Evolutionary conservation across 2,797 vertebrate species (phyloP).

Genomic region (Sebastolobus altivelis): DNA sequence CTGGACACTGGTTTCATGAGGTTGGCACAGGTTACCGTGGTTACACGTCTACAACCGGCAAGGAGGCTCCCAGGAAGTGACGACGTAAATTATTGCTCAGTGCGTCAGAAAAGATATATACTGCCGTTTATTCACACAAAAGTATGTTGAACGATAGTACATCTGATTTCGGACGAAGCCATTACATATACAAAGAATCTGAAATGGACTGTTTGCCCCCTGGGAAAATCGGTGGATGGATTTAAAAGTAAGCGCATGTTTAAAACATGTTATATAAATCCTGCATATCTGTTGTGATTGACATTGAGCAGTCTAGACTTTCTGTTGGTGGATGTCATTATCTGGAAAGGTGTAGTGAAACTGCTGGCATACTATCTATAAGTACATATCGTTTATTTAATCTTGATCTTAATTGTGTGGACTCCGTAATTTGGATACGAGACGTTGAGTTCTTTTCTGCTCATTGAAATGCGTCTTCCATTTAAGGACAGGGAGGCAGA

Average conservation of each 20-base stretch:
- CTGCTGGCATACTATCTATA: not conserved
- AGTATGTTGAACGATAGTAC: no score
- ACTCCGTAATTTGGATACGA: conserved; percentile 12
- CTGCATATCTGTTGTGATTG: not conserved
- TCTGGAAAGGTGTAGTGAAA: not conserved
- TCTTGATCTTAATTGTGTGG: conserved; percentile 1
- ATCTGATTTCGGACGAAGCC: no score
- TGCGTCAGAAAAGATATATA: no score
- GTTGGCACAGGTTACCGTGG: no score
- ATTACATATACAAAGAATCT: not conserved
- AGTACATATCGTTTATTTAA: not conserved
- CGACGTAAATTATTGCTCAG: no score
- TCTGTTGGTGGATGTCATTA: not conserved
- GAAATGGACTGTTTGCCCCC: not conserved
- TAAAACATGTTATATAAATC: not conserved
- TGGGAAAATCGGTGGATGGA: not conserved
- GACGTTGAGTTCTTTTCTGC: not conserved
- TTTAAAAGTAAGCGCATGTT: not conserved
- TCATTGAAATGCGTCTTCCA: conserved; percentile 8
- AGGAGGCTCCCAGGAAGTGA: no score
- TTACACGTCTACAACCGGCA: no score
- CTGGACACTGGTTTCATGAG: no score
- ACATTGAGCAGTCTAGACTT: not conserved
- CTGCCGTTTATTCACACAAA: no score
- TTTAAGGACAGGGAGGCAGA: conserved; percentile 22